Evolutionary conservation across 2,888 invertebrate genomes (phyloP), one percentile per base, ranked within the genome.

Genomic region (Andrena hattorfiana): DNA sequence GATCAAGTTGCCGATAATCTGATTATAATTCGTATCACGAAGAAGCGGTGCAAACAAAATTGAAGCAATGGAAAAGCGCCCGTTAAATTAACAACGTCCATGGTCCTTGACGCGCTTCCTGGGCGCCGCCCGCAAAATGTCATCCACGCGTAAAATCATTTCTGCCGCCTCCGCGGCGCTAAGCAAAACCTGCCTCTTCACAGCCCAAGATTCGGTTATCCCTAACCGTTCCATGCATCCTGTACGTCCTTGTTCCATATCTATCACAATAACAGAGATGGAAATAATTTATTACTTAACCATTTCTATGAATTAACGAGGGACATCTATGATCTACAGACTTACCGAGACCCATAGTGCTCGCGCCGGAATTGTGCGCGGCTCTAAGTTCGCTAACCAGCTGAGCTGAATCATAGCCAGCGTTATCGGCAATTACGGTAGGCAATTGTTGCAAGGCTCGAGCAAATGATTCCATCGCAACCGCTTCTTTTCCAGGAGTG

Each of bases 91-190:
- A 95, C 98, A 97, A 75, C 96, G 96, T 88, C 98, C 97, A 91
- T 97, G 96, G 94, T 99, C 99, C 82, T 97, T 97, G 0, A 96
- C 97, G 84, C 99, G 97, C 91, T 96, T 97, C 86, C 98, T 96
- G 8, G 98, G 98, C 42, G 98, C 98, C 10, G 98, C 96, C 94
- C 97, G 98, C 83, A 99, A 97, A 88, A 99, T 99, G 94, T 99
- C 97, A 94, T 99, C 99, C 0, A 99, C 99, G 74, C 99, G 97
- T 26, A 99, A 95, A 90, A 99, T 99, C 98, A 99, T 99, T 95
- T 99, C 99, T 0, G 99, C 99, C 0, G 99, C 99, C 94, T 99
- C 99, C 0, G 98, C 95, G 0, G 99, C 99, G 7, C 99, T 98
- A 81, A 98, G 93, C 73, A 99, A 95, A 67, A 99, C 99, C 94